Conservation (phyloP, 2,113 vertebrate genomes). For the Girardinichthys multiradiatus region DNA sequence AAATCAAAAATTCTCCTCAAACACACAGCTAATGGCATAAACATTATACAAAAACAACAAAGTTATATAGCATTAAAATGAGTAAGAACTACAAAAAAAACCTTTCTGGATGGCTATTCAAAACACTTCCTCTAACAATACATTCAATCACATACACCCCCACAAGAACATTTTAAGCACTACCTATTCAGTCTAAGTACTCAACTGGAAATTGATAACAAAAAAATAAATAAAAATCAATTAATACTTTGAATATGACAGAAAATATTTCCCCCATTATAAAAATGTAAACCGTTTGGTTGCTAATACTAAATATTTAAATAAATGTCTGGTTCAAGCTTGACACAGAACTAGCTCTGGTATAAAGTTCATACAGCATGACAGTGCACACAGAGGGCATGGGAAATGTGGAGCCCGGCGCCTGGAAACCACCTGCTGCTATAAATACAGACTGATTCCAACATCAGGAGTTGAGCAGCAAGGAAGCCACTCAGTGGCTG, state of each 20-base stretch:
- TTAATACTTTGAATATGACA: conserved; percentile 8
- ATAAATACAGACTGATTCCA: conserved; percentile 58
- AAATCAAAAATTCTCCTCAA: conserved; percentile 7
- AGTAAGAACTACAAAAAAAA: too few species aligned
- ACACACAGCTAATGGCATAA: conserved; percentile 24
- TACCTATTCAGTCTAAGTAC: conserved; percentile 19
- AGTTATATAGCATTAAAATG: conserved; percentile 18
- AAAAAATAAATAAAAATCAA: neutral
- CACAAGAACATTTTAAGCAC: neutral
- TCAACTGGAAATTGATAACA: neutral
- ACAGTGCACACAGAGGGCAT: conserved; percentile 20
- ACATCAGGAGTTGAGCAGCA: conserved; percentile 24
- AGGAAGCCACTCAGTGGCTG: conserved; percentile 51
- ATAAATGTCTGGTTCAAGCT: conserved; percentile 4
- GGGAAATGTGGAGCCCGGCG: conserved; percentile 27
- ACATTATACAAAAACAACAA: conserved; percentile 16
- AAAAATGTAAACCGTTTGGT: conserved; percentile 35
- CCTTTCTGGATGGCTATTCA: conserved; percentile 8
- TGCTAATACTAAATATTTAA: neutral
- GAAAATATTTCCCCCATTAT: neutral
- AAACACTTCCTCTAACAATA: conserved; percentile 2
- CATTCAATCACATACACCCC: conserved; percentile 8
- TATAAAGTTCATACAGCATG: neutral
- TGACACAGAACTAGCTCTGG: neutral
- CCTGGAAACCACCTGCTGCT: conserved; percentile 42